Conservation (phyloP, 1,140 invertebrate genomes). For the Steinernema khuongi region DNA sequence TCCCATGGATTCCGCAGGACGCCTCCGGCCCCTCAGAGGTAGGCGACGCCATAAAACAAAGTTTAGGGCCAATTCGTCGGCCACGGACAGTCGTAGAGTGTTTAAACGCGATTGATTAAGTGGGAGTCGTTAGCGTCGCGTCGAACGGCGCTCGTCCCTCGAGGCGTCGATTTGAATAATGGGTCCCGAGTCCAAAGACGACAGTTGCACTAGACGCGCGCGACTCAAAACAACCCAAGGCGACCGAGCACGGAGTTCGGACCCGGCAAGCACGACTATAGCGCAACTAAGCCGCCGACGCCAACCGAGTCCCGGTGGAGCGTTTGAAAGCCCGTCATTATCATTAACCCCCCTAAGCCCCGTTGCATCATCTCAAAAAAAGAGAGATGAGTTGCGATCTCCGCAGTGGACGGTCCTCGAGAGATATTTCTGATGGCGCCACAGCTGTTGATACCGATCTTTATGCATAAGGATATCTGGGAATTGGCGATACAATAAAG, state of each 20-base stretch:
- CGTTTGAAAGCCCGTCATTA: not conserved
- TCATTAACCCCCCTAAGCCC: not conserved
- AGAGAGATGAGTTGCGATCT: not conserved
- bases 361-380: not conserved
- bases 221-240: not conserved
- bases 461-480: no score
- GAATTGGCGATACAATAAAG: no score
- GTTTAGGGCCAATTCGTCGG: not conserved
- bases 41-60: not conserved
- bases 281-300: not conserved
- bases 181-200: not conserved
- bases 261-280: not conserved
- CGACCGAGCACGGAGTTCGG: not conserved
- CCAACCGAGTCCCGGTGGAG: not conserved
- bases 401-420: not conserved
- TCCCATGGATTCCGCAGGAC: not conserved
- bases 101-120: slow-evolving; percentile 15
- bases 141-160: not conserved
- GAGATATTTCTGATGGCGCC: not conserved
- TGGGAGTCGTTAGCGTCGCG: not conserved
- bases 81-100: not conserved
- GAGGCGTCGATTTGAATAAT: slow-evolving; percentile 15
- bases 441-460: not conserved
- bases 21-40: not conserved
- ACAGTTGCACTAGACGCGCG: not conserved